Evolutionary conservation across 64 coral and sea anemone genomes (phyloP).

Genomic region (Pocillopora damicornis): DNA sequence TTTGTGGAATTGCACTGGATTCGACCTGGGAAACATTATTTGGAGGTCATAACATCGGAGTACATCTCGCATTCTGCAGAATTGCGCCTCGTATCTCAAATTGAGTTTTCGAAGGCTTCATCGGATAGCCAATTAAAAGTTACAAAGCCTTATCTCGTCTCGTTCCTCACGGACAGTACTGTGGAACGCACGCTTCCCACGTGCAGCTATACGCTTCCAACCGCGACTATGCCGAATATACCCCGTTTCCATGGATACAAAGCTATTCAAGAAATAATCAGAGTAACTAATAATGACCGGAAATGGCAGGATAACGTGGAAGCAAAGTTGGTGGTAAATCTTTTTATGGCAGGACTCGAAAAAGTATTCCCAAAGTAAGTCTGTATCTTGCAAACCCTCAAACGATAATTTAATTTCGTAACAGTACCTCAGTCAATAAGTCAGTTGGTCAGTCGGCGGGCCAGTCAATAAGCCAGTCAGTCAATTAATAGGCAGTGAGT

Average conservation of each 20-base stretch:
- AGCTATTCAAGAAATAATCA: slow-evolving; percentile 8
- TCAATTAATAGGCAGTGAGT: too few relatives aligned
- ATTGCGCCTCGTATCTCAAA: neutral
- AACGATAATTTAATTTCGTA: neutral
- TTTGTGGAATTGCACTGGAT: slow-evolving; percentile 49
- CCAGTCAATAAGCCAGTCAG: too few relatives aligned
- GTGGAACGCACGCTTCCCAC: neutral
- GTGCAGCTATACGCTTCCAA: slow-evolving; percentile 13
- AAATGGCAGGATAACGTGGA: slow-evolving; percentile 25
- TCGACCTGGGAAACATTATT: slow-evolving; percentile 29
- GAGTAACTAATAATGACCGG: neutral
- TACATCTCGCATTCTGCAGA: slow-evolving; percentile 32
- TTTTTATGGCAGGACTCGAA: slow-evolving; percentile 46
- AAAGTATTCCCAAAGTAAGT: slow-evolving; percentile 46
- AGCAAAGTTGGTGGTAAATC: slow-evolving; percentile 5
- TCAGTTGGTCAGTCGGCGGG: too few relatives aligned
- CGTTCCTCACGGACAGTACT: slow-evolving; percentile 39
- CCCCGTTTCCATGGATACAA: neutral
- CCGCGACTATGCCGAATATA: neutral
- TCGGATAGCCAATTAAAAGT: neutral
- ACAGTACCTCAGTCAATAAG: neutral
- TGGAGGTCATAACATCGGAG: slow-evolving; percentile 24
- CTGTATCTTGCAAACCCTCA: too few relatives aligned
- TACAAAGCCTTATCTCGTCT: slow-evolving; percentile 18
- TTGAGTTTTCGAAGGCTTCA: neutral